Evolutionary conservation across 2,113 vertebrate genomes (phyloP), one percentile per base, ranked within the genome.

Genomic region (Syrmaticus mikado): DNA sequence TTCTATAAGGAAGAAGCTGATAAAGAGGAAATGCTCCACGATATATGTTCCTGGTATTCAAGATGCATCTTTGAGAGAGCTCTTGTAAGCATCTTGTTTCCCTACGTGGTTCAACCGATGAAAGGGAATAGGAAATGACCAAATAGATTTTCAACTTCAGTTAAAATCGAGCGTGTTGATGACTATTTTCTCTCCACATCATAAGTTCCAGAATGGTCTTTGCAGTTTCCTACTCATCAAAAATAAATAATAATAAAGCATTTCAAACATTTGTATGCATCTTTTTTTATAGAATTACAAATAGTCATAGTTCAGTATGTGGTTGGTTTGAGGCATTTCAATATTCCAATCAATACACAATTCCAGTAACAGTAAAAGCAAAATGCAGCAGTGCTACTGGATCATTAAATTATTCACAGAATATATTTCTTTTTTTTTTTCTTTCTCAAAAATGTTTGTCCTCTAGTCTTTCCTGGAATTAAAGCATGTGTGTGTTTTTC

Each of bases 371-470:
- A 85, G 41, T 64, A 85, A 85, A 94, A 79, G 22, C 50, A 83
- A 91, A 92, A 67, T 30, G n/a, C 30, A 92, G 24, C 70, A 64
- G 27, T 41, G 77, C 34, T 81, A n/a, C 50, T 92, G 85, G 86
- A 30, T 95, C 91, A 93, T 87, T 96, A 90, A 90, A 87, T 40
- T 72, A 58, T 18, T 43, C 61, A 71, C 52, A 89, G 28, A 79
- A 89, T 87, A 0, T 15, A 55, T 85, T 30, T 38, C 58, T 13
- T 82, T 68, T 57, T 77, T 85, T 60, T 52, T 87, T 78, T 72
- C 19, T 40, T 80, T 61, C 78, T 10, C 58, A 70, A 79, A 71
- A 70, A 79, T 64, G 82, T 72, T 30, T 53, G 5, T 7, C 88
- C 32, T 89, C 34, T 81, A 81, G 86, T 55, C 52, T 94, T 96